These are phyloP conservation scores for Alces alces DNA, from an alignment of 2,113 vertebrate species.

Conservation along the genomic window DNA sequence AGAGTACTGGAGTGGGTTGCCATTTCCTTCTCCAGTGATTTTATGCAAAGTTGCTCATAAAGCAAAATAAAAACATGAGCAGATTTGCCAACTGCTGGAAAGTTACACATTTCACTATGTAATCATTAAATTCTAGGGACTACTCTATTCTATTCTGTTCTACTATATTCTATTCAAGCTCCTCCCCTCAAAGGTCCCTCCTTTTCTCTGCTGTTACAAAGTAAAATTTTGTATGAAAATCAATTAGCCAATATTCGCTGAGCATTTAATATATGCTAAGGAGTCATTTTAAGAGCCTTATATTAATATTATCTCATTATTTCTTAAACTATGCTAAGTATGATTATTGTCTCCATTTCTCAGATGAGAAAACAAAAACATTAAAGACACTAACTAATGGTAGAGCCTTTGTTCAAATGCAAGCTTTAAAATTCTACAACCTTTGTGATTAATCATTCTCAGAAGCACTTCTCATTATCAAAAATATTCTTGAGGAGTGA, in stretches of 20 bases:
- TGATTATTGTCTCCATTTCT: background rate
- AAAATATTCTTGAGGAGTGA: background rate
- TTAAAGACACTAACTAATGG: background rate
- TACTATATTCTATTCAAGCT: background rate
- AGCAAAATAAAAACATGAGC: background rate
- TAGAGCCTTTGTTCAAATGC: background rate
- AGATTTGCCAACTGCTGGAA: background rate
- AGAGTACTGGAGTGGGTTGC: too few relatives aligned
- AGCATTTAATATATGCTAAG: background rate
- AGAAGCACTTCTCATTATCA: background rate
- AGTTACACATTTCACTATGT: background rate
- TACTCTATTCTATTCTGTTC: background rate
- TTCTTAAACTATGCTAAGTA: background rate
- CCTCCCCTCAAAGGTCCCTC: background rate
- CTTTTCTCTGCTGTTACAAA: background rate
- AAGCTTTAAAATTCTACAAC: background rate
- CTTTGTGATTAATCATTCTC: background rate
- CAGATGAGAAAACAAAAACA: background rate
- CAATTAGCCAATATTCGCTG: background rate
- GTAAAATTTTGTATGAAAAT: background rate
- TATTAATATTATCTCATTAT: background rate
- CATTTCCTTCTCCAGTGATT: background rate
- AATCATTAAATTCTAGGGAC: background rate
- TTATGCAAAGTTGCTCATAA: background rate
- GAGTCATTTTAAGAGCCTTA: background rate